phyloP scores from a whole-genome alignment of 2,797 vertebrate species.

The Peromyscus aztecus region DNA sequence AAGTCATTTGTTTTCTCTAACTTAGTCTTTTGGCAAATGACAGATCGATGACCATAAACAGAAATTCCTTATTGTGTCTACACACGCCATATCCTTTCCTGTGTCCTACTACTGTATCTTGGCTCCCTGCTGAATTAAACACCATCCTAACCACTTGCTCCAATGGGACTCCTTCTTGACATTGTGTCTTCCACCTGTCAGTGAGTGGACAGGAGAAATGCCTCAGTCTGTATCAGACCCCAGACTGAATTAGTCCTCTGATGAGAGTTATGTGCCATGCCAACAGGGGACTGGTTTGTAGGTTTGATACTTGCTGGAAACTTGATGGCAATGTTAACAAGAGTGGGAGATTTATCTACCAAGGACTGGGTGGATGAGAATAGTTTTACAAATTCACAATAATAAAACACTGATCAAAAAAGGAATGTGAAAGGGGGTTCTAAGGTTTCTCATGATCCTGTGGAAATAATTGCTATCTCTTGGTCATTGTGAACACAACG shows the following conservation, averaged over 20 bases:
- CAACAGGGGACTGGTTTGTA: not conserved
- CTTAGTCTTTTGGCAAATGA: constrained; percentile 65
- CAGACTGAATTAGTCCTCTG: not conserved
- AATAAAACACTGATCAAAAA: not conserved
- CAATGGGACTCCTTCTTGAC: constrained; percentile 80
- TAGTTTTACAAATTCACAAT: not conserved
- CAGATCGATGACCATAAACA: constrained; percentile 69
- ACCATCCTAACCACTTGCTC: constrained; percentile 78
- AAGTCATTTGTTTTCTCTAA: constrained; percentile 80
- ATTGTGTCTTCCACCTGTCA: constrained; percentile 63
- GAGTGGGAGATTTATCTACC: not conserved
- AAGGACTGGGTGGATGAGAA: not conserved
- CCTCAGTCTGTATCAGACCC: not conserved
- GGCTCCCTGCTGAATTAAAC: constrained; percentile 85
- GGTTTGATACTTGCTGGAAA: constrained; percentile 61
- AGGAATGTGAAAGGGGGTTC: not conserved
- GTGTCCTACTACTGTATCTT: constrained; percentile 74
- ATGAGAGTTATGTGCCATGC: not conserved
- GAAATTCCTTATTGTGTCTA: constrained; percentile 73
- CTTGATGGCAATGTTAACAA: constrained; percentile 15
- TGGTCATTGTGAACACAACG: not conserved
- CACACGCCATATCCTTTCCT: constrained; percentile 72
- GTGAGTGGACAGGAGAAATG: constrained; percentile 61
- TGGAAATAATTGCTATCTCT: constrained; percentile 6
- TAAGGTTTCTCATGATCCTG: not conserved